Percentiles rank a stretch among this genome's conserved stretches.
Conservation (phyloP, 2,797 vertebrate genomes). For the Anguilla obscura region DNA sequence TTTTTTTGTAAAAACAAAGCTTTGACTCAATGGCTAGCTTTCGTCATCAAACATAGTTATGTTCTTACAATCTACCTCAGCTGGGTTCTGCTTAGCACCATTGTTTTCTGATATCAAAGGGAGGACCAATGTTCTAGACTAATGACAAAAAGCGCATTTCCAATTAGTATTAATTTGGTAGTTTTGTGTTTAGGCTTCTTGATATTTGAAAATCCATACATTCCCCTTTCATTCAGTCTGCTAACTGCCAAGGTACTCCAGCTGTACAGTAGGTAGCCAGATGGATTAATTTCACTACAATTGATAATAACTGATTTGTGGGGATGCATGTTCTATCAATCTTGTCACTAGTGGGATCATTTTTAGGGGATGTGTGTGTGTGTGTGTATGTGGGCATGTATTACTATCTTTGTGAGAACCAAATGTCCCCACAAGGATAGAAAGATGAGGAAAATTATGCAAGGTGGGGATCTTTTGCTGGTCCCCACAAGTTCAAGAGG, state of each 20-base stretch:
- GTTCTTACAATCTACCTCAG: neutral
- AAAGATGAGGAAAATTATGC: no score
- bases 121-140: neutral
- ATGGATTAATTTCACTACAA: neutral
- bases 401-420: no score
- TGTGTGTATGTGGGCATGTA: neutral
- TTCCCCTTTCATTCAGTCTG: constrained; percentile 1
- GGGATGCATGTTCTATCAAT: neutral
- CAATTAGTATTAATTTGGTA: neutral
- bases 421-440: no score
- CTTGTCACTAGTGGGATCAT: neutral
- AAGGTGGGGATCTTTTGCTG: no score
- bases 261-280: neutral
- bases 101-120: neutral
- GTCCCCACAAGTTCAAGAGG: no score
- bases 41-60: neutral
- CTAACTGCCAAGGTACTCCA: neutral
- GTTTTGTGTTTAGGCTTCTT: neutral
- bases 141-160: neutral
- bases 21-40: neutral
- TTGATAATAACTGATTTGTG: neutral
- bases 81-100: neutral
- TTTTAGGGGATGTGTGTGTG: neutral
- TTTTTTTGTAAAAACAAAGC: no score
- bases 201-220: neutral